phyloP scores from a whole-genome alignment of 1,140 invertebrate genomes.

The Copidosoma floridanum region DNA sequence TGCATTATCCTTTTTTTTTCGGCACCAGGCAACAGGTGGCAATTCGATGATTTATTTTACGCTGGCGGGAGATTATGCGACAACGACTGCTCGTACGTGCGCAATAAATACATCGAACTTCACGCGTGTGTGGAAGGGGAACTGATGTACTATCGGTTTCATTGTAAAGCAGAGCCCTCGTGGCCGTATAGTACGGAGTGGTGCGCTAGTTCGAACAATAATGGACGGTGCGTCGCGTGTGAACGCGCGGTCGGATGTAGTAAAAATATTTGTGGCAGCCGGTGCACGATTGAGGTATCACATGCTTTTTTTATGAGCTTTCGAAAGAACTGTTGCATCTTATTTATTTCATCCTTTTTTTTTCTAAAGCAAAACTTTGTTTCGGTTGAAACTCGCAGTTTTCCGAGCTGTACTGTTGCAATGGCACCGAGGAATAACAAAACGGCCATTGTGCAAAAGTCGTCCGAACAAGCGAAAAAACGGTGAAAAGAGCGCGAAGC shows the following conservation, averaged over 20 bases:
- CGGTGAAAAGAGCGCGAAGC: too few relatives aligned
- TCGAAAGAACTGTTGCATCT: too few relatives aligned
- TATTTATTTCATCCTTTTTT: too few relatives aligned
- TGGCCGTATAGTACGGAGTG: background rate
- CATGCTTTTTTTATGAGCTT: too few relatives aligned
- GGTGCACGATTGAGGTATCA: background rate
- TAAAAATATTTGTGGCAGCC: background rate
- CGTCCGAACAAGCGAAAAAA: too few relatives aligned
- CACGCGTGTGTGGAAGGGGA: background rate
- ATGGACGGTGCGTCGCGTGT: background rate
- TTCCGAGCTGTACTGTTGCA: too few relatives aligned
- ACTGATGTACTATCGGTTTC: background rate
- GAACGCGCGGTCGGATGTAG: background rate
- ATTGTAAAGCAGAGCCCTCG: conserved; percentile 18
- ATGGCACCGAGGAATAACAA: too few relatives aligned
- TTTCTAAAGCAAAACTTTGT: too few relatives aligned
- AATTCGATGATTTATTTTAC: conserved; percentile 25
- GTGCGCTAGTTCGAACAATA: background rate
- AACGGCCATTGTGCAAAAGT: too few relatives aligned
- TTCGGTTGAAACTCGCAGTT: too few relatives aligned
- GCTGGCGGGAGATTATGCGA: conserved; percentile 10
- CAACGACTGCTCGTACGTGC: background rate
- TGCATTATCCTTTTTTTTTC: too few relatives aligned
- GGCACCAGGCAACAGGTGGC: conserved; percentile 24
- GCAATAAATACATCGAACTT: conserved; percentile 6